Conservation (phyloP, 2,113 vertebrate genomes). For the Macrotus californicus region DNA sequence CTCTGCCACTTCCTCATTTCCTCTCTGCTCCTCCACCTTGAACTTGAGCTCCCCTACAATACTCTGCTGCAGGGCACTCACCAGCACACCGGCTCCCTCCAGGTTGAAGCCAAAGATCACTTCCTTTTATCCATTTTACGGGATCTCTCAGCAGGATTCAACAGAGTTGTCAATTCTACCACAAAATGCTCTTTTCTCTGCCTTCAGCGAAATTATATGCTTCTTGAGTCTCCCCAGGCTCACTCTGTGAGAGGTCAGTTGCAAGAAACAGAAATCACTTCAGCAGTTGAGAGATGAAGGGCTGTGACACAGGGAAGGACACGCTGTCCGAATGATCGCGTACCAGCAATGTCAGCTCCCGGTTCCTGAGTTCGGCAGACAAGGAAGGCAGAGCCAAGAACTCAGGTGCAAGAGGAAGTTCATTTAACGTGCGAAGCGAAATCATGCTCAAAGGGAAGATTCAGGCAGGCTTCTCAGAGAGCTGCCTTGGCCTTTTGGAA, state of each 20-base stretch:
- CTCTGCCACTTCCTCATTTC: background rate
- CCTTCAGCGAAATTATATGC: background rate
- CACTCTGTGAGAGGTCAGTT: background rate
- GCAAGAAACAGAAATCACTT: background rate
- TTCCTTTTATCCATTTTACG: background rate
- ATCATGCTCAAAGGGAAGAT: background rate
- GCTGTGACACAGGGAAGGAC: background rate
- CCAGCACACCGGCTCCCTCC: background rate
- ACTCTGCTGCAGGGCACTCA: background rate
- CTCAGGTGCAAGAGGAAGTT: background rate
- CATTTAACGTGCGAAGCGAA: background rate
- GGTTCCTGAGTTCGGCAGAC: background rate
- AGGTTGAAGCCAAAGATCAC: background rate
- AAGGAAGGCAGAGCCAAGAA: background rate
- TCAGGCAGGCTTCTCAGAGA: background rate
- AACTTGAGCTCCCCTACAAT: background rate
- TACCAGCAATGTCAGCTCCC: background rate
- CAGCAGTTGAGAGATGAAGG: background rate
- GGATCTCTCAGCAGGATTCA: background rate
- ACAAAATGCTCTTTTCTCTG: background rate
- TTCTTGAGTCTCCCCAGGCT: background rate
- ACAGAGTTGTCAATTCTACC: background rate
- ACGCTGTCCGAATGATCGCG: background rate
- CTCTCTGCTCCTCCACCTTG: background rate
- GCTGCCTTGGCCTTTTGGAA: no score